Conservation (phyloP, 2,888 invertebrate species). For the Synergus itoensis region DNA sequence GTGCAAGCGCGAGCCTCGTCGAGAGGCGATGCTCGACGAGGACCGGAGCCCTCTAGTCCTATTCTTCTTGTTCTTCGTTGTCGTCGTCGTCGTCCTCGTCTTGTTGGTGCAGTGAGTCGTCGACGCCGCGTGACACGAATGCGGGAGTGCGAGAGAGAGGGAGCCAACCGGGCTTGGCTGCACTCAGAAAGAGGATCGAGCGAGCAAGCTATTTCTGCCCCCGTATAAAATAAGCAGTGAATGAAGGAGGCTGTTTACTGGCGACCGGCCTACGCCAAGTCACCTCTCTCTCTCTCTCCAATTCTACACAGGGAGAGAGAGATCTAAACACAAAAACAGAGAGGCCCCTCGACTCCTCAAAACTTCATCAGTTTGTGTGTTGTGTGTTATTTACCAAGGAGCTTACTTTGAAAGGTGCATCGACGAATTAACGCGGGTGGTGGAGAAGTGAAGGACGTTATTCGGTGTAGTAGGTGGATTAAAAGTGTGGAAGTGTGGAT, state of each 20-base stretch:
- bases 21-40: constrained; percentile 52
- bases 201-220: constrained; percentile 76
- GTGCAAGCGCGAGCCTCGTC: constrained; percentile 42
- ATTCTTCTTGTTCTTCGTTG: constrained; percentile 56
- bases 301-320: constrained; percentile 57
- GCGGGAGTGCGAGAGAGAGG: constrained; percentile 68
- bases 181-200: constrained; percentile 60
- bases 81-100: constrained; percentile 49
- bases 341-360: constrained; percentile 13
- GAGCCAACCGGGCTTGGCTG: constrained; percentile 56
- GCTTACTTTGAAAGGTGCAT: constrained; percentile 19
- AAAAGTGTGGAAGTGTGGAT: constrained; percentile 78
- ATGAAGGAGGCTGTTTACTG: constrained; percentile 77
- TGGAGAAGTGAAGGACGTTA: constrained; percentile 59
- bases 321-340: constrained; percentile 54
- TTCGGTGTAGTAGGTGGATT: constrained; percentile 71
- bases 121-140: constrained; percentile 66
- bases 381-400: background rate
- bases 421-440: constrained; percentile 51
- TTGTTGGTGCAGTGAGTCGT: constrained; percentile 46
- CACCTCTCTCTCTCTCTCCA: constrained; percentile 65
- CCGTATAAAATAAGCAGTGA: constrained; percentile 77
- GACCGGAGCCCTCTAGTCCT: constrained; percentile 48
- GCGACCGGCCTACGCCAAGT: constrained; percentile 74
- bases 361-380: constrained; percentile 2